Evolutionary conservation across 37 sponge, comb jelly and placozoan genomes (phyloP).

Genomic region (Haliclona indistincta): DNA sequence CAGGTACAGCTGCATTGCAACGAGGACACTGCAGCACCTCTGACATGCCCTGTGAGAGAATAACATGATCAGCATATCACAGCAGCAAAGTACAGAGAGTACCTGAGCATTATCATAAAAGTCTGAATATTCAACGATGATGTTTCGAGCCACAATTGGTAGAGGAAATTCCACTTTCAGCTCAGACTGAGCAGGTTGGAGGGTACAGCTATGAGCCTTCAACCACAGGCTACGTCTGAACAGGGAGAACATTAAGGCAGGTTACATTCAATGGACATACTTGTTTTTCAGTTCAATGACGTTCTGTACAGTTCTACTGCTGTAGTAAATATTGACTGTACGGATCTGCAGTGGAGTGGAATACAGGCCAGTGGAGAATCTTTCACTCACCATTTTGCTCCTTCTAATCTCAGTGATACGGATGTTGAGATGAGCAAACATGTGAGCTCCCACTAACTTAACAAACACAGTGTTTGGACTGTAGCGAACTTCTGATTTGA

Average conservation of each 20-base stretch:
- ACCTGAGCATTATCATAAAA: constrained; percentile 94
- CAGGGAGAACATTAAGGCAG: not conserved
- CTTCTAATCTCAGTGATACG: constrained; percentile 82
- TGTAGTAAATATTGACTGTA: constrained; percentile 89
- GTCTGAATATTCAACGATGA: constrained; percentile 88
- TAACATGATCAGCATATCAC: constrained; percentile 18
- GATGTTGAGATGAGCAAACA: constrained; percentile 64
- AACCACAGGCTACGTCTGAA: constrained; percentile 69
- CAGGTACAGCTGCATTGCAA: constrained; percentile 89
- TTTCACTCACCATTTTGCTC: constrained; percentile 79
- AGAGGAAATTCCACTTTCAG: constrained; percentile 91
- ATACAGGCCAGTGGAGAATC: not conserved
- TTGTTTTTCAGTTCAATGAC: constrained; percentile 95
- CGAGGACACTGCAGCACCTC: constrained; percentile 94
- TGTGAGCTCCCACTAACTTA: constrained; percentile 72
- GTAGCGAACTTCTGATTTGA: constrained; percentile 82
- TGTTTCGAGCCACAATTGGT: constrained; percentile 85
- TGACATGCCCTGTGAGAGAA: constrained; percentile 57
- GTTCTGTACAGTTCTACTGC: constrained; percentile 79
- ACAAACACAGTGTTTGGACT: constrained; percentile 82
- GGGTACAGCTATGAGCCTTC: constrained; percentile 59
- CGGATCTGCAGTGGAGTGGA: constrained; percentile 47
- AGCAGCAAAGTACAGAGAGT: not conserved
- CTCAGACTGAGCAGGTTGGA: constrained; percentile 81
- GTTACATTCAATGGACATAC: constrained; percentile 18